Percentiles rank a stretch among this genome's conserved stretches.
phyloP scores from a whole-genome alignment of 2,888 invertebrate species.

The Sesamia inferens region DNA sequence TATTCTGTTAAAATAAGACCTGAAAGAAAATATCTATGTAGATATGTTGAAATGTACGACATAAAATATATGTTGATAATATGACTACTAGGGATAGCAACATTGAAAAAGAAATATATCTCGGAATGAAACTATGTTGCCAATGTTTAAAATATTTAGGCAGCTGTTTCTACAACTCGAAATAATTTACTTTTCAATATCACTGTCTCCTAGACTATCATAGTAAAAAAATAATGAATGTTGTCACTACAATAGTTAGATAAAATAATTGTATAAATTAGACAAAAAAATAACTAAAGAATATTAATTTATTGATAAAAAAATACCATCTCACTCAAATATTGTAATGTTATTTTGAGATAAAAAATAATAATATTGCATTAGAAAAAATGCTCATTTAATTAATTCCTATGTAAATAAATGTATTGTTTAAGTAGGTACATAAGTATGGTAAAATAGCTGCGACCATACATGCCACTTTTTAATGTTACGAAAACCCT shows the following conservation, averaged over 20 bases:
- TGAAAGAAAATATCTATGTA: constrained; percentile 59
- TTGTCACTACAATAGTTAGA: constrained; percentile 84
- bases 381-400: constrained; percentile 67
- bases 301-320: constrained; percentile 67
- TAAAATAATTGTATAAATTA: constrained; percentile 85
- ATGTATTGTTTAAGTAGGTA: constrained; percentile 68
- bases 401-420: constrained; percentile 87
- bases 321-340: constrained; percentile 60
- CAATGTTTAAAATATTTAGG: constrained; percentile 6
- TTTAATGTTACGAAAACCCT: constrained; percentile 65
- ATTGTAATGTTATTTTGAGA: constrained; percentile 62
- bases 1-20: constrained; percentile 44
- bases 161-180: constrained; percentile 7
- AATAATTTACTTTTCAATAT: constrained; percentile 52
- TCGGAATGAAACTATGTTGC: neutral
- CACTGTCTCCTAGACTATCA: constrained; percentile 44
- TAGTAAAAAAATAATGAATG: constrained; percentile 70
- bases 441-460: constrained; percentile 60
- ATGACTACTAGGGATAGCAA: constrained; percentile 42
- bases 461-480: constrained; percentile 63
- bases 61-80: constrained; percentile 57
- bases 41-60: constrained; percentile 59
- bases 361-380: constrained; percentile 55
- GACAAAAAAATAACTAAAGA: constrained; percentile 69
- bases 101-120: constrained; percentile 17